phyloP scores from a whole-genome alignment of 1,140 invertebrate genomes.

The Zaprionus davidi region DNA sequence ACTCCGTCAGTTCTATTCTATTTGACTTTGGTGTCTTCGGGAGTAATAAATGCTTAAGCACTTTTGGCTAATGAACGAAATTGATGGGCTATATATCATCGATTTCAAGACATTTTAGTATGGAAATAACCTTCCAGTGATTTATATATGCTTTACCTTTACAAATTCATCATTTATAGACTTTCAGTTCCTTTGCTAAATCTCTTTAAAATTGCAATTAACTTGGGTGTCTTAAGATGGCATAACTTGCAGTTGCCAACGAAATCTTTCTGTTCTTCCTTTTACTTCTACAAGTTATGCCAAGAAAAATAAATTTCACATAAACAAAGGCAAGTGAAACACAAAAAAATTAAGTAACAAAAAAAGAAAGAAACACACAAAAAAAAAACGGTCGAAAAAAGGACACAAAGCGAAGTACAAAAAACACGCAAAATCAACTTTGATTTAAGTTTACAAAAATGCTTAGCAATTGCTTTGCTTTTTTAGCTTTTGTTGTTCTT shows the following conservation, averaged over 20 bases:
- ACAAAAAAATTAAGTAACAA: slow-evolving; percentile 33
- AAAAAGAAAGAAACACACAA: slow-evolving; percentile 49
- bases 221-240: slow-evolving; percentile 20
- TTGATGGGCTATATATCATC: neutral
- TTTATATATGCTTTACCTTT: neutral
- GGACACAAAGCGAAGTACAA: slow-evolving; percentile 35
- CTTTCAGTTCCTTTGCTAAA: neutral
- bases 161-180: neutral
- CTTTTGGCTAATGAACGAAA: neutral
- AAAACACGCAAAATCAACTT: slow-evolving; percentile 73
- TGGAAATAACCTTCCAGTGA: neutral
- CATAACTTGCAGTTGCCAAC: slow-evolving; percentile 14
- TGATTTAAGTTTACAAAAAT: slow-evolving; percentile 83
- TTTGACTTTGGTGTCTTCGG: slow-evolving; percentile 11
- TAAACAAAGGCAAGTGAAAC: slow-evolving; percentile 45
- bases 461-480: slow-evolving; percentile 76
- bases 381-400: slow-evolving; percentile 42
- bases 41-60: slow-evolving; percentile 18
- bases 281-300: slow-evolving; percentile 53
- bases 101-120: neutral
- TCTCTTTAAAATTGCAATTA: slow-evolving; percentile 30
- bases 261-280: neutral
- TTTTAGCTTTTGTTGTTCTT: slow-evolving; percentile 64
- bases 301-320: slow-evolving; percentile 67
- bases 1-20: neutral